Evolutionary conservation across 2,113 vertebrate genomes (phyloP), one percentile per base, ranked within the genome.

Genomic region (Silurus asotus): DNA sequence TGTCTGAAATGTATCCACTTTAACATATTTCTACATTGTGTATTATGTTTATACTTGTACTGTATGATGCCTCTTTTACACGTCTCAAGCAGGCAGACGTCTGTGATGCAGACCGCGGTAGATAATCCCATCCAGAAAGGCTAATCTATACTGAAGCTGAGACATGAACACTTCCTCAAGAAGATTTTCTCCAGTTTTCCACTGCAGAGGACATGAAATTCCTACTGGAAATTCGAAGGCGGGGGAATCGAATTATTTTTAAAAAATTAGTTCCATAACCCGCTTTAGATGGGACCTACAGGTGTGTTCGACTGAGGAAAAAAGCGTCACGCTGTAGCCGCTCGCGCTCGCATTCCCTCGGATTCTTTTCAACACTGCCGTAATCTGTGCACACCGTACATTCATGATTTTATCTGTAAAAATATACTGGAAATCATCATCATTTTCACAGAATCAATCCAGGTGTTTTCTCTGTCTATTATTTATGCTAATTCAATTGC

Each of bases 401-500:
- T n/a, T 59, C 20, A 13, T 37, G 25, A 37, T 37, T 49, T 0
- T 14, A 6, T 78, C n/a, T 78, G 25, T 78, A 59, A 37, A 78
- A 67, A 78, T 9, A 7, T 5, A 48, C 82, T 62, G 69, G 45
- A 62, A 49, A n/a, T 20, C 14, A 25, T 4, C 23, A 67, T 53
- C 1, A 76, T 25, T 55, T 11, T 79, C 8, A 82, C 23, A 45
- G 37, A 20, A 84, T 51, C 48, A 37, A 20, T 53, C 25, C 74
- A 23, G 76, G 20, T 10, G 10, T 5, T 51, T 15, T 55, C 45
- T 62, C 37, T 48, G 61, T 80, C 56, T 51, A 61, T 45, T 86
- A 79, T 77, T 87, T 81, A 69, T 61, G 72, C 84, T 13, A 56
- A 76, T 86, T 65, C 81, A 80, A 89, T 85, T 85, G 65, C 89